phyloP scores from a whole-genome alignment of 2,113 vertebrate species.

The Chionodraco myersi region DNA sequence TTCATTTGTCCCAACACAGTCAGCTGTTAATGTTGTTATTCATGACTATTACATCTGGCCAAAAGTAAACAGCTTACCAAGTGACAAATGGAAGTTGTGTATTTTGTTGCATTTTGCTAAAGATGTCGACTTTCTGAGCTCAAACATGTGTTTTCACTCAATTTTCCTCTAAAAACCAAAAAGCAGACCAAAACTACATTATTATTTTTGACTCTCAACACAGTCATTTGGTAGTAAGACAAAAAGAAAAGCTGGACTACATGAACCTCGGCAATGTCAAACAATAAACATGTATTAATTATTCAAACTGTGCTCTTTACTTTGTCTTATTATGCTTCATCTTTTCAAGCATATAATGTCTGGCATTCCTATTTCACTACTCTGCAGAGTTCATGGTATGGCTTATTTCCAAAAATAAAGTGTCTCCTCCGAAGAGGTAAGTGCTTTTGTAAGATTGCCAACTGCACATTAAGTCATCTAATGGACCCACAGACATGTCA shows the following conservation, averaged over 20 bases:
- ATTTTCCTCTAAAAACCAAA: neutral
- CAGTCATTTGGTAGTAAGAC: neutral
- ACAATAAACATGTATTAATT: slow-evolving; percentile 10
- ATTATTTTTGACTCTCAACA: neutral
- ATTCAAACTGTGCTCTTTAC: neutral
- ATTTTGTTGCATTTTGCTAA: too few relatives aligned
- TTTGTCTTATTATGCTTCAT: neutral
- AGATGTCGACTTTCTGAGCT: neutral
- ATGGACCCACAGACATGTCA: slow-evolving; percentile 40
- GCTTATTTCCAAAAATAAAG: slow-evolving; percentile 23
- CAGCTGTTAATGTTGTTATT: too few relatives aligned
- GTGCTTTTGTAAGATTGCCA: slow-evolving; percentile 20
- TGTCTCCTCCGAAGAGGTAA: slow-evolving; percentile 5
- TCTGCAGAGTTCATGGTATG: slow-evolving; percentile 24
- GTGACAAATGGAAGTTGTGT: too few relatives aligned
- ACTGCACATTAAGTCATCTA: neutral
- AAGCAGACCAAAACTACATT: neutral
- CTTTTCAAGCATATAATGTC: slow-evolving; percentile 19
- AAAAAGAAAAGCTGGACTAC: neutral
- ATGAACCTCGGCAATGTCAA: neutral
- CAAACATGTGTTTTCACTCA: neutral
- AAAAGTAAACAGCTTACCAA: too few relatives aligned
- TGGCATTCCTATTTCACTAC: slow-evolving; percentile 1
- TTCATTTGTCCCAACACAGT: too few relatives aligned
- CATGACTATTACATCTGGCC: too few relatives aligned